These are phyloP conservation scores for Gymnorhina tibicen DNA, from an alignment of 2,113 vertebrate species.

Conservation along the genomic window DNA sequence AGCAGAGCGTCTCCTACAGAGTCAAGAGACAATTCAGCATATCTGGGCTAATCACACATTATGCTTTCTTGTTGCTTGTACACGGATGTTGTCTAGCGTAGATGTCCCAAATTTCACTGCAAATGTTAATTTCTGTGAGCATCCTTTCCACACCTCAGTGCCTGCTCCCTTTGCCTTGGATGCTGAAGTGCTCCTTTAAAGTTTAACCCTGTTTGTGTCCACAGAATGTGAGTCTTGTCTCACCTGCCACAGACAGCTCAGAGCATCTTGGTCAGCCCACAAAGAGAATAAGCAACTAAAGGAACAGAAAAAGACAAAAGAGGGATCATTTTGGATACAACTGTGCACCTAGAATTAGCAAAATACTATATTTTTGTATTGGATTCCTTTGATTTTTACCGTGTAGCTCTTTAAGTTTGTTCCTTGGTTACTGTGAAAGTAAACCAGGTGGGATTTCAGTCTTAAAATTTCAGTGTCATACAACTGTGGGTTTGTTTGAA, in stretches of 20 bases:
- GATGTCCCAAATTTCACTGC: not conserved
- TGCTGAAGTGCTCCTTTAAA: not conserved
- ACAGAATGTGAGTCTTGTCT: not conserved
- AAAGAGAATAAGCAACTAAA: not conserved
- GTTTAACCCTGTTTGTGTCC: not conserved
- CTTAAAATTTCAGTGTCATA: not conserved
- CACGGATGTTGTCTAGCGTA: not conserved
- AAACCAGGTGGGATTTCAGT: not conserved
- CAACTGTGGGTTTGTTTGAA: conserved; percentile 1
- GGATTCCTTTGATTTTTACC: not conserved
- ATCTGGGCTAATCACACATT: not conserved
- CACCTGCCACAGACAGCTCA: not conserved
- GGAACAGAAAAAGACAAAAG: not conserved
- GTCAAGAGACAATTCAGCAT: not conserved
- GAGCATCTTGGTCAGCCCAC: not conserved
- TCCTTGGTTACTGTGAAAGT: not conserved
- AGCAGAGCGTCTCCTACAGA: not conserved
- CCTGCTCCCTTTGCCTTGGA: not conserved
- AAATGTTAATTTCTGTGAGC: not conserved
- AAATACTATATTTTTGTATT: not conserved
- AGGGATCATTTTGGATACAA: not conserved
- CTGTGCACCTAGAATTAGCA: not conserved
- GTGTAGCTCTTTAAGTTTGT: not conserved
- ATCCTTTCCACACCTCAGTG: not conserved
- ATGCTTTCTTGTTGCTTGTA: not conserved